Conservation (phyloP, 2,888 invertebrate species). For the Plagodis pulveraria region DNA sequence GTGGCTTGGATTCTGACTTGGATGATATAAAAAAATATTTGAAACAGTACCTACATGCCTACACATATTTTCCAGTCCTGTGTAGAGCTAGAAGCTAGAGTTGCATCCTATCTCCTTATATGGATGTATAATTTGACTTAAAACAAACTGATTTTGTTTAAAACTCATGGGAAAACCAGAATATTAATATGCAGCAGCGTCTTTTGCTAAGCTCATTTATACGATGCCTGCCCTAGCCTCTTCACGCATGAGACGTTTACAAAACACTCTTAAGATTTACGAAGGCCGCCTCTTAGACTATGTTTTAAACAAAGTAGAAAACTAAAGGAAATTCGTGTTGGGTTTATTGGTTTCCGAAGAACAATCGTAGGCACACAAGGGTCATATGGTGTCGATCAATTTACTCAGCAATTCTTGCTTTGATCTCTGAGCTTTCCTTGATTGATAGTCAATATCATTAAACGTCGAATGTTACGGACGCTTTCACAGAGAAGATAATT, state of each 20-base stretch:
- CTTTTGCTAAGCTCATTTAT: background rate
- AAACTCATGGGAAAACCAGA: too few relatives aligned
- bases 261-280: too few relatives aligned
- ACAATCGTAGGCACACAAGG: slow-evolving; percentile 25
- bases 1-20: too few relatives aligned
- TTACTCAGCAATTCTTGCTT: slow-evolving; percentile 7
- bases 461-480: background rate
- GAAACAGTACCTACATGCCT: too few relatives aligned
- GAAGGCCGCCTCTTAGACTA: slow-evolving; percentile 6
- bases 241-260: background rate
- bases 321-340: slow-evolving; percentile 20
- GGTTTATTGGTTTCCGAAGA: slow-evolving; percentile 31
- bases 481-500: background rate
- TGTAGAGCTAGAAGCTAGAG: too few relatives aligned
- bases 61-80: too few relatives aligned
- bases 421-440: slow-evolving; percentile 23
- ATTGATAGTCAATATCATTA: slow-evolving; percentile 11
- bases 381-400: slow-evolving; percentile 30
- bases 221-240: background rate
- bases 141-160: too few relatives aligned
- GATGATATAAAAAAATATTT: too few relatives aligned
- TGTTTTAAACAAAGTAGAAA: slow-evolving; percentile 21
- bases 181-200: too few relatives aligned
- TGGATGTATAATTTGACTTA: too few relatives aligned
- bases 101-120: too few relatives aligned